Evolutionary conservation across 2,797 vertebrate genomes (phyloP).

Genomic region (Steatocranus sp.): DNA sequence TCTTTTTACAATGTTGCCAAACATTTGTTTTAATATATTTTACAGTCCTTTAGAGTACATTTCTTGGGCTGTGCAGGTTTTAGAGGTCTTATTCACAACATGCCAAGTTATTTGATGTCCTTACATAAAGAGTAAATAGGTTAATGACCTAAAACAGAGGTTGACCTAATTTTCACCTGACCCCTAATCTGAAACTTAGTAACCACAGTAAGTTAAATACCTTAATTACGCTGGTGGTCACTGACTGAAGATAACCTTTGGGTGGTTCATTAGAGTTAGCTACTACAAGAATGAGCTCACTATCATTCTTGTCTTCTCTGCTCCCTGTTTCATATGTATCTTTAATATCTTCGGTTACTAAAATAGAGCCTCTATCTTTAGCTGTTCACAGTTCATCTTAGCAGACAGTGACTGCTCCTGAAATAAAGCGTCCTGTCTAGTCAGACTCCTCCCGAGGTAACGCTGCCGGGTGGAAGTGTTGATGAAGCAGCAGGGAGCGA

Average conservation of each 20-base stretch:
- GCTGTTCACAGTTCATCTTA: constrained; percentile 64
- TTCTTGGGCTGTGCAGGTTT: background rate
- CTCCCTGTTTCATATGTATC: constrained; percentile 61
- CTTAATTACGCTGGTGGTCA: background rate
- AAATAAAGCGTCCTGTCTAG: constrained; percentile 50
- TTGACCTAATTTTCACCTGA: constrained; percentile 16
- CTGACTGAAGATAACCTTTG: constrained; percentile 15
- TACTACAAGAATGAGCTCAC: constrained; percentile 25
- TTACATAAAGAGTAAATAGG: constrained; percentile 1
- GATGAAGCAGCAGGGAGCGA: constrained; percentile 36
- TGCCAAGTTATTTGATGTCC: background rate
- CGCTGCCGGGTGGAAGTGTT: constrained; percentile 38
- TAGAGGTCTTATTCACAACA: background rate
- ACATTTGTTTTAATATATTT: background rate
- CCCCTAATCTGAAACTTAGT: background rate
- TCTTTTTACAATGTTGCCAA: background rate
- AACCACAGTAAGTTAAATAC: constrained; percentile 11
- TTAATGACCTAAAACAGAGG: constrained; percentile 24
- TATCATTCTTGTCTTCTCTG: constrained; percentile 45
- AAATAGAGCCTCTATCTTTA: constrained; percentile 74
- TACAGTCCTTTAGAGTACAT: background rate
- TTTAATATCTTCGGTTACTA: constrained; percentile 65
- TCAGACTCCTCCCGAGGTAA: constrained; percentile 40
- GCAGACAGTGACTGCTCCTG: constrained; percentile 59
- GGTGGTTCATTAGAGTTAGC: constrained; percentile 20